A percentile compares a stretch with the other conserved stretches of the same genome.
phyloP scores from a whole-genome alignment of 2,113 vertebrate genomes.

The Eolophus roseicapilla region DNA sequence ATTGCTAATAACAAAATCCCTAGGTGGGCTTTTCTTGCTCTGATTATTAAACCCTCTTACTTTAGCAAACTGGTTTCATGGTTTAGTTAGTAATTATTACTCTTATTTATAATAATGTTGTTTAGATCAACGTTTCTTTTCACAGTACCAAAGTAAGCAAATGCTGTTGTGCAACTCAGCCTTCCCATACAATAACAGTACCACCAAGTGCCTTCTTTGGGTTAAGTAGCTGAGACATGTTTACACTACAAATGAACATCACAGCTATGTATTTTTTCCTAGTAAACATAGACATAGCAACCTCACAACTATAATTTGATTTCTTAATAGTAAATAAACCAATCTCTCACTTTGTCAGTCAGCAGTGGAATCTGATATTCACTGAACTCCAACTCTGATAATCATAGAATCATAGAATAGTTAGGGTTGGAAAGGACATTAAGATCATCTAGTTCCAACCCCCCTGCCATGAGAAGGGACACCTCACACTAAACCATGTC shows the following conservation, averaged over 20 bases:
- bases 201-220: neutral
- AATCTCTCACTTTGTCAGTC: constrained; percentile 17
- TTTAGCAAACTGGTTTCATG: neutral
- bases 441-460: too few relatives aligned
- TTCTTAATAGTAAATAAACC: constrained; percentile 42
- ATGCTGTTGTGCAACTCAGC: neutral
- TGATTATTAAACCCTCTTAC: neutral
- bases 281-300: constrained; percentile 16
- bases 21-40: neutral
- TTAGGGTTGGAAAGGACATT: too few relatives aligned
- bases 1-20: neutral
- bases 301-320: constrained; percentile 14
- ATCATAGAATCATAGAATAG: neutral
- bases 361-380: neutral
- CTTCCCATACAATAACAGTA: neutral
- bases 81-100: neutral
- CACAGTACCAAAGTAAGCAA: neutral
- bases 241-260: neutral
- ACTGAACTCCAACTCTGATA: neutral
- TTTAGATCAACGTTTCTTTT: neutral
- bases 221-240: neutral
- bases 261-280: constrained; percentile 1
- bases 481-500: too few relatives aligned
- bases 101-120: neutral
- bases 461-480: too few relatives aligned